Conservation (phyloP, 2,797 vertebrate species). For the Florisuga fusca region DNA sequence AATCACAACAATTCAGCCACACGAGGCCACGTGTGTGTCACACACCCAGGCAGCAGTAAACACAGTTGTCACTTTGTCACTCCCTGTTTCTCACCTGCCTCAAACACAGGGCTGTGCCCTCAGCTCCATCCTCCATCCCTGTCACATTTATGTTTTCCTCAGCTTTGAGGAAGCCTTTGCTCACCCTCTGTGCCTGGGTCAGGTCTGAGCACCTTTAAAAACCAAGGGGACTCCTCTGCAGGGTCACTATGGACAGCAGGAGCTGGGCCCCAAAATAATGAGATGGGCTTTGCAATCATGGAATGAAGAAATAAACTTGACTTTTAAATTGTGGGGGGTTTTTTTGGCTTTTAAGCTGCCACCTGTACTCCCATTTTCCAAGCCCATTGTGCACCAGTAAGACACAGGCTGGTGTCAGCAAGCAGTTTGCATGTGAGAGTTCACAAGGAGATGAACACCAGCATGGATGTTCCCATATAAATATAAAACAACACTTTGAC, state of each 20-base stretch:
- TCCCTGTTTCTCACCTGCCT: background rate
- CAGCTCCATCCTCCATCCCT: background rate
- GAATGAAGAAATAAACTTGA: fast-evolving
- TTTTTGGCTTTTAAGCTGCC: background rate
- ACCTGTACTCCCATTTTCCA: background rate
- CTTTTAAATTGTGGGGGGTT: background rate
- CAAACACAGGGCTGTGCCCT: background rate
- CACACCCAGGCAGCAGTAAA: background rate
- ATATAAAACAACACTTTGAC: background rate
- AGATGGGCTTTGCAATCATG: background rate
- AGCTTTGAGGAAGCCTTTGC: fast-evolving
- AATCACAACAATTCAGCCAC: background rate
- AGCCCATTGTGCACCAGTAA: background rate
- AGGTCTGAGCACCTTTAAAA: background rate
- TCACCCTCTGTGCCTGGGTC: background rate
- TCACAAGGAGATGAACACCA: too few relatives aligned
- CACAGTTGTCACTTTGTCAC: background rate
- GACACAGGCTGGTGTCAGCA: too few relatives aligned
- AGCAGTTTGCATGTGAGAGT: too few relatives aligned
- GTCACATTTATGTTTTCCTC: background rate
- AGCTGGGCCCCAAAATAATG: background rate
- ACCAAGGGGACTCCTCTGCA: background rate
- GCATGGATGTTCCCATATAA: too few relatives aligned
- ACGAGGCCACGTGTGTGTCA: fast-evolving
- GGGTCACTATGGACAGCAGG: background rate